Evolutionary conservation across 2,113 vertebrate genomes (phyloP), one percentile per base, ranked within the genome.

Genomic region (Narcine bancroftii): DNA sequence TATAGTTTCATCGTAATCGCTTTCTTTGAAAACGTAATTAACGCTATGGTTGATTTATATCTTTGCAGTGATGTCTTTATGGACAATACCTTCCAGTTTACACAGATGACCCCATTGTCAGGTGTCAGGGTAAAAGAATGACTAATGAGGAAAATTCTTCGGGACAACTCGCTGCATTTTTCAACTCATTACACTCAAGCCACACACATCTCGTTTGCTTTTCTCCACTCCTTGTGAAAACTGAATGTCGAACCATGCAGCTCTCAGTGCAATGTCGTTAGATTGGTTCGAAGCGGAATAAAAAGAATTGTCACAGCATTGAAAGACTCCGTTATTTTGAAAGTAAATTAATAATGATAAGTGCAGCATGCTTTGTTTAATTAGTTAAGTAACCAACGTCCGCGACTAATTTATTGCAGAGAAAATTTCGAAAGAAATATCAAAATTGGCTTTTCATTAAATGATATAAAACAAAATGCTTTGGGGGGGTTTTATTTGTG

Each of bases 71-170:
- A 69, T 47, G 39, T 89, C 6, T 69, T 91, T 69, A 29, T 0
- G 89, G 39, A 69, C 63, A 71, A 36, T 47, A 36, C 89, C 89
- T 63, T 65, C 89, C 42, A 66, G 63, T 47, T 69, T 33, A 91
- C 42, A 45, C 89, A 42, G 89, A 91, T 69, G 63, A 69, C 45
- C 45, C 63, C 24, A 91, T 69, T 91, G 89, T 69, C 26, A n/a
- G 39, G 24, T 89, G 39, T 42, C 21, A 19, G 21, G 36, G 66
- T 42, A 91, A 69, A 39, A 17, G 39, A 63, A 45, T 91, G 87
- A 91, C 50, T 33, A 39, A 60, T 42, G 39, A 60, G 63, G 15
- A 42, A n/a, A 65, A n/a, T 89, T 39, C 87, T 89, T 66, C 65
- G 15, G 39, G 21, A 66, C 45, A 91, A 21, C 24, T 33, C 65